Base-by-base conservation (phyloP, 2,113 vertebrate genomes). In the Crotalus viridis region DNA sequence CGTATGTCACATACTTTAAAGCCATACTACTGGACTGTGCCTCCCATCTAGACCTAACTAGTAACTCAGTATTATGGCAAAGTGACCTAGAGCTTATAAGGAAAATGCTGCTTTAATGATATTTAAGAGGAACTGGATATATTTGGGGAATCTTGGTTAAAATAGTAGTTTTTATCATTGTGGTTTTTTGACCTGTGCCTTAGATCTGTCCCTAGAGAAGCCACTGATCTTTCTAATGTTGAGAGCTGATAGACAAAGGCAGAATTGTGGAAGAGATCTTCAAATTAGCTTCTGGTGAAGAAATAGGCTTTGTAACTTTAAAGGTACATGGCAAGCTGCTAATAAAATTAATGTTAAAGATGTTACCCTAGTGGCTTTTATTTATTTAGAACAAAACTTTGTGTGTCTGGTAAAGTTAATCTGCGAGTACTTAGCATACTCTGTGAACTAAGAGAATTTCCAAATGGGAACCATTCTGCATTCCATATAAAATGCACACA, bases 11-110 rank as follows among this genome's bases (percentile, higher is more conserved):
- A 93, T 96, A 92, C 93, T 95, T 94, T 43, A 93, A 95, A 96
- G 96, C 97, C 97, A 97, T 96, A 97, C 94, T 95, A 94, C 69
- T 93, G 94, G 90, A 91, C 93, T 94, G 95, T 95, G 92, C 95
- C 94, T 96, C 94, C 4, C 89, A 92, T 13, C 0, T 39, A 81
- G 2, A 54, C 48, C 93, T 96, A 93, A 94, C 92, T 59, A 10
- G 39, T 81, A 89, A 51, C 2, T 59, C 92, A 90, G 90, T 69
- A 94, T 93, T 94, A 54, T 46, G 43, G 55, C 94, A 90, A 0
- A 43, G 0, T 86, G 51, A 57, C 90, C 61, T 88, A 87, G 46
- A 28, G 28, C 5, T 91, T 94, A 92, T 46, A 56, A 64, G 92
- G 92, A 91, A 91, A 88, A 92, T 96, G 97, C 96, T 96, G 94